phyloP scores from a whole-genome alignment of 2,113 vertebrate genomes.

The Lynx canadensis region DNA sequence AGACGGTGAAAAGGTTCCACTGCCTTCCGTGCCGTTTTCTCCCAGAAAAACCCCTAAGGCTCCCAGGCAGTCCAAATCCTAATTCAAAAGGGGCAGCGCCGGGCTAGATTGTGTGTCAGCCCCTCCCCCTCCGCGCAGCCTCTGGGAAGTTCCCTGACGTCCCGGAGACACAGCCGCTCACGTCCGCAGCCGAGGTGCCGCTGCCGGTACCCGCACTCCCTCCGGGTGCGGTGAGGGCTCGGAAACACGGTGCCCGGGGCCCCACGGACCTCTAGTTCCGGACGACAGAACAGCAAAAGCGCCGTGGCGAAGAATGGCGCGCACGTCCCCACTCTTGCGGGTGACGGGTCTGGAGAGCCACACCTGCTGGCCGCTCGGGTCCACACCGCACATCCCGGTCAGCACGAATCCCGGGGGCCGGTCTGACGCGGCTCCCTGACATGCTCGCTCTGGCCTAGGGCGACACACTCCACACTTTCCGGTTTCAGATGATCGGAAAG shows the following conservation, averaged over 20 bases:
- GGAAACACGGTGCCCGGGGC: fast-evolving
- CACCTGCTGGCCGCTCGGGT: fast-evolving
- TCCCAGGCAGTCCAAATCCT: neutral
- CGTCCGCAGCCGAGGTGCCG: fast-evolving
- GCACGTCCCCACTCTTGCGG: fast-evolving
- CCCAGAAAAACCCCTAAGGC: fast-evolving
- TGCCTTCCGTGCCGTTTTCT: fast-evolving
- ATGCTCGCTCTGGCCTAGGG: neutral
- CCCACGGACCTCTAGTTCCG: fast-evolving
- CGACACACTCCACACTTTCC: neutral
- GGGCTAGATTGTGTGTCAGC: fast-evolving
- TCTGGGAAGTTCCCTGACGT: neutral
- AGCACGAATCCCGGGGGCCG: fast-evolving
- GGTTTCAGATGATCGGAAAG: neutral
- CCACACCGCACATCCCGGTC: neutral
- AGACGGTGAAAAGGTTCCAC: neutral
- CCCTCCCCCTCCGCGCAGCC: fast-evolving
- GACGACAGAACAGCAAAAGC: fast-evolving
- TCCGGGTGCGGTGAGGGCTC: fast-evolving
- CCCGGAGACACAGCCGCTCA: neutral
- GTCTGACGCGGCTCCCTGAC: fast-evolving
- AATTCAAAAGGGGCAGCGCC: fast-evolving
- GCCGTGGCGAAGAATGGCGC: fast-evolving
- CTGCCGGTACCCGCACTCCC: fast-evolving
- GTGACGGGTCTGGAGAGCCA: neutral